Evolutionary conservation across 2,113 vertebrate species (phyloP), one percentile per base, ranked within the genome.

Genomic region (Beaufortia kweichowensis): DNA sequence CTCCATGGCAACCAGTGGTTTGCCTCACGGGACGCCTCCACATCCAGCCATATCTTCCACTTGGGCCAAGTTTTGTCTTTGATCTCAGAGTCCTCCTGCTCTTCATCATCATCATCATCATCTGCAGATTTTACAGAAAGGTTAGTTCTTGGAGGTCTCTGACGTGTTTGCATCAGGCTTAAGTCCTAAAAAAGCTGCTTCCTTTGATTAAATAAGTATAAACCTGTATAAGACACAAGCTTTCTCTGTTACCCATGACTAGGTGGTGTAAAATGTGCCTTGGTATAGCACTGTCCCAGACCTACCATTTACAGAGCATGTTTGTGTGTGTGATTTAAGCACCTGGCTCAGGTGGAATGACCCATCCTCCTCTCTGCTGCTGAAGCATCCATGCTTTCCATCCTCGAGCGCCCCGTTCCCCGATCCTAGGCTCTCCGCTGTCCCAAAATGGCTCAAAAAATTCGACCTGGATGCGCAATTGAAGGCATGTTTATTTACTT

Each of bases 331-430:
- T 80, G 39, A 21, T 17, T 7, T 75, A 1, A 46, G 46, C 79
- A 62, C 72, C 65, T 67, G 4, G 35, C 43, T 98, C 46, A 89
- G 95, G 56, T 78, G 95, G 82, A 69, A 91, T 82, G 55, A 99
- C 62, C 97, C 97, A 98, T 63, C 97, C 97, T n/a, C 97, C 97
- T 72, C 91, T 92, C 80, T 98, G 96, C 85, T 98, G 96, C 85
- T 98, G 97, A 56, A 90, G 92, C 95, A 98, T 97, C 97, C 97
- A 99, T 0, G 94, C 91, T 67, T 90, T 93, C 97, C 97, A 99
- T 56, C 97, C 97, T 67, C 93, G 92, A 61, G 96, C 94, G 0
- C 92, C 95, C 65, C 90, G 88, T 89, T 99, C 97, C 64, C 97
- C 97, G 26, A 96, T 87, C 80, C 98, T 64, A 85, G 97, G 39